These are phyloP conservation scores for Callionymus lyra DNA, from an alignment of 2,113 vertebrate species.

Conservation along the genomic window DNA sequence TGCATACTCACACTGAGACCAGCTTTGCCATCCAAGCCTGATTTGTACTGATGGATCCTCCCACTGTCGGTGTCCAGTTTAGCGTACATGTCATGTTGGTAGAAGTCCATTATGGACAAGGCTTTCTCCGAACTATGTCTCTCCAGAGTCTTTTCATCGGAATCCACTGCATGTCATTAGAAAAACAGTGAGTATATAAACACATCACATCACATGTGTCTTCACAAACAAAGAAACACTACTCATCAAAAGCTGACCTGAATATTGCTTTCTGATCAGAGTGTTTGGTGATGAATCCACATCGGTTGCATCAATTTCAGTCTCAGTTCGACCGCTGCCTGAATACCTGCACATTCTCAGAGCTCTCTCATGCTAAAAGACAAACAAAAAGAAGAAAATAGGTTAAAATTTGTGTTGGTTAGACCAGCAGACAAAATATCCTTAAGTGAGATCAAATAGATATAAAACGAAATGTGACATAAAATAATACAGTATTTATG, in stretches of 20 bases:
- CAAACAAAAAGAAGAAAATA: not conserved
- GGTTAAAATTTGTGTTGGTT: no score
- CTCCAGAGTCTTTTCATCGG: slow-evolving; percentile 45
- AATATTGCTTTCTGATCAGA: slow-evolving; percentile 17
- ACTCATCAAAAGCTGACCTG: slow-evolving; percentile 28
- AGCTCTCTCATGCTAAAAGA: slow-evolving; percentile 30
- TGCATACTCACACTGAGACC: slow-evolving; percentile 42
- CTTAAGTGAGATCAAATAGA: no score
- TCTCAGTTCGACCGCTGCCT: slow-evolving; percentile 49
- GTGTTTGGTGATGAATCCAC: slow-evolving; percentile 26
- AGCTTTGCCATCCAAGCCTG: slow-evolving; percentile 20
- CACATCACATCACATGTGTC: no score
- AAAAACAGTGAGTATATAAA: not conserved
- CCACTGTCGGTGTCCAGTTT: slow-evolving; percentile 41
- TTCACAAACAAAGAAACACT: no score
- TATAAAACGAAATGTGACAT: no score
- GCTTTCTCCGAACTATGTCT: slow-evolving; percentile 30
- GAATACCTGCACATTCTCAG: slow-evolving; percentile 44
- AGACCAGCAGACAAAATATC: no score
- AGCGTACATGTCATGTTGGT: slow-evolving; percentile 39
- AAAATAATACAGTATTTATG: no score
- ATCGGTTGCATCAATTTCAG: slow-evolving; percentile 21
- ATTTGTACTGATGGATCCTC: slow-evolving; percentile 45
- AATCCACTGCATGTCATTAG: slow-evolving; percentile 24
- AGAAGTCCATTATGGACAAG: slow-evolving; percentile 55